Percentiles rank a stretch among this genome's conserved stretches.
Conservation (phyloP, 2,888 invertebrate genomes). For the Tyria jacobaeae region DNA sequence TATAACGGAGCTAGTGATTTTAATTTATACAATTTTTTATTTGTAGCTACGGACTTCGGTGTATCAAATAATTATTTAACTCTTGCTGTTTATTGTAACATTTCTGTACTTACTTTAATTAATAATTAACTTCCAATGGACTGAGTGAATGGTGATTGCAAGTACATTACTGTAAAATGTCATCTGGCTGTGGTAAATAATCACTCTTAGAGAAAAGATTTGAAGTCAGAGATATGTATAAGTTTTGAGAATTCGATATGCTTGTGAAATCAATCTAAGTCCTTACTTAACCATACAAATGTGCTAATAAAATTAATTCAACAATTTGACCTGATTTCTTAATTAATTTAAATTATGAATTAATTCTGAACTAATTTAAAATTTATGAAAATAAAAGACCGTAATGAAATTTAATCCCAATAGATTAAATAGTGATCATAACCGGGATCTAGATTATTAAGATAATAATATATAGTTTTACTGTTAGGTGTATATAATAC, state of each 20-base stretch:
- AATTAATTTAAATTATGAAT: too few relatives aligned
- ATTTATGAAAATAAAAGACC: background rate
- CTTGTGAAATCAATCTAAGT: too few relatives aligned
- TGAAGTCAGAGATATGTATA: too few relatives aligned
- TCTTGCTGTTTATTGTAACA: background rate
- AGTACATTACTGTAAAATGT: background rate
- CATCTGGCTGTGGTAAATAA: background rate
- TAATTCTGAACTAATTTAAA: too few relatives aligned
- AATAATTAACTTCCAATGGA: background rate
- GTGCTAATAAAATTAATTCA: background rate
- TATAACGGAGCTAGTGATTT: slow-evolving; percentile 38
- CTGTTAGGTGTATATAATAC: background rate
- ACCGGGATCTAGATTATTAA: background rate
- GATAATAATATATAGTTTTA: background rate
- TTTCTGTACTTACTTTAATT: background rate
- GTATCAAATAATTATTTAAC: background rate
- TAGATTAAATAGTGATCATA: background rate
- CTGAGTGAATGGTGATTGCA: background rate
- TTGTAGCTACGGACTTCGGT: background rate
- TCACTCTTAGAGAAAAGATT: too few relatives aligned
- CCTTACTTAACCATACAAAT: background rate
- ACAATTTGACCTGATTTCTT: background rate
- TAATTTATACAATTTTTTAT: slow-evolving; percentile 29
- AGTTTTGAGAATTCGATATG: too few relatives aligned
- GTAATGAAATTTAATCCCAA: background rate